Evolutionary conservation across 1,140 invertebrate genomes (phyloP), one percentile per base, ranked within the genome.

Genomic region (Mamestra configurata): DNA sequence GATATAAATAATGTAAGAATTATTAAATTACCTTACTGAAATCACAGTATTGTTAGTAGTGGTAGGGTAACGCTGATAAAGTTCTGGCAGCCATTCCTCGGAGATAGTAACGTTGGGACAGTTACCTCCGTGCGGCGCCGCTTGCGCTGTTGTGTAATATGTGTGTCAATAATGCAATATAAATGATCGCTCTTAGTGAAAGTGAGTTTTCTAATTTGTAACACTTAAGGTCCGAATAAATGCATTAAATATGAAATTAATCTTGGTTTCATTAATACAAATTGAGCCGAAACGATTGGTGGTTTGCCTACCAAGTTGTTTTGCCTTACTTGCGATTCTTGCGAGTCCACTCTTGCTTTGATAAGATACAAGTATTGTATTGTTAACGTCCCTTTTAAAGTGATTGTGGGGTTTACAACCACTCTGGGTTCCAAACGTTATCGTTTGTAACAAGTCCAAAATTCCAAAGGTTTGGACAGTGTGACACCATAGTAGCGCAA

Each of bases 81-180:
- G 59, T 27, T 46, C 11, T 68, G 13, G 3, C 27, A 22, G 49
- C 11, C 24, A 53, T 27, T 72, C 40, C 27, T 40, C 43, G 51
- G 49, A 55, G 7, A 51, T 15, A 27, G 66, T 10, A 7, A 46
- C 24, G 27, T 22, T 24, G 66, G 24, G 27, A 43, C 18, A 11
- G 18, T 15, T 13, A 13, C 0, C 40, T 49, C 46, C 18, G 40
- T 72, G 49, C 68, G 15, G 27, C 13, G 22, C 1, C 18, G 37
- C 37, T 10, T 40, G 20, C 18, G 20, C 37, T 20, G 68, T 75
- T 75, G 31, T 37, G 35, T n/a, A 57, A 75, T 40, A 66, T 59
- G 20, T 27, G 46, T 59, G 53, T 18, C 71, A 75, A 75, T 75
- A 75, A 75, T 75, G 71, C 71, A 75, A 75, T 27, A 43, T 59